A percentile compares a stretch with the other conserved stretches of the same genome.
phyloP scores from a whole-genome alignment of 2,888 invertebrate species.

The Odontomyia ornata region DNA sequence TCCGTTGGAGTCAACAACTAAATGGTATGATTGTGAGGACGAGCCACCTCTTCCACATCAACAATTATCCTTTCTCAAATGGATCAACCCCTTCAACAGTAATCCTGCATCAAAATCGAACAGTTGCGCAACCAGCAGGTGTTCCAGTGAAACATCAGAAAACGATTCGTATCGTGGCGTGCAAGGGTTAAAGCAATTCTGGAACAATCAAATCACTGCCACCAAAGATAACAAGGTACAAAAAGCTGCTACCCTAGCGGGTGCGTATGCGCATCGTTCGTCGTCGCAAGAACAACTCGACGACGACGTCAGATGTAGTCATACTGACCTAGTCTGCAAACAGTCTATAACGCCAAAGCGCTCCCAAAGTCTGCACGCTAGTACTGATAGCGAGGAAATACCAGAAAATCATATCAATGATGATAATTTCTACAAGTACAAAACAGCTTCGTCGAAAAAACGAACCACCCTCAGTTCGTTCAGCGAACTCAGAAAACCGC shows the following conservation, averaged over 20 bases:
- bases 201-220: conserved; percentile 62
- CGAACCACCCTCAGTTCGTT: conserved; percentile 27
- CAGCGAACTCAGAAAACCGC: conserved; percentile 31
- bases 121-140: background rate
- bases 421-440: conserved; percentile 64
- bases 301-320: background rate
- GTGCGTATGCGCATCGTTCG: conserved; percentile 19
- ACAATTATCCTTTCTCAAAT: conserved; percentile 28
- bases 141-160: background rate
- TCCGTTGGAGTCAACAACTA: conserved; percentile 16
- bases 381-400: conserved; percentile 43
- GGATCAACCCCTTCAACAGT: conserved; percentile 42
- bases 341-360: conserved; percentile 1
- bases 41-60: background rate
- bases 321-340: background rate
- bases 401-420: conserved; percentile 55
- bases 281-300: background rate
- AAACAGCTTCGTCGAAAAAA: conserved; percentile 57
- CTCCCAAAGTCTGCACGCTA: conserved; percentile 27
- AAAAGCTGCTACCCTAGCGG: conserved; percentile 52
- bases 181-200: conserved; percentile 60
- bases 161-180: conserved; percentile 59
- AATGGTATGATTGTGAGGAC: conserved; percentile 30
- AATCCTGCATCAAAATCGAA: background rate
- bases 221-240: conserved; percentile 46